Base-by-base conservation (phyloP, 2,113 vertebrate species). In the Nanger granti region DNA sequence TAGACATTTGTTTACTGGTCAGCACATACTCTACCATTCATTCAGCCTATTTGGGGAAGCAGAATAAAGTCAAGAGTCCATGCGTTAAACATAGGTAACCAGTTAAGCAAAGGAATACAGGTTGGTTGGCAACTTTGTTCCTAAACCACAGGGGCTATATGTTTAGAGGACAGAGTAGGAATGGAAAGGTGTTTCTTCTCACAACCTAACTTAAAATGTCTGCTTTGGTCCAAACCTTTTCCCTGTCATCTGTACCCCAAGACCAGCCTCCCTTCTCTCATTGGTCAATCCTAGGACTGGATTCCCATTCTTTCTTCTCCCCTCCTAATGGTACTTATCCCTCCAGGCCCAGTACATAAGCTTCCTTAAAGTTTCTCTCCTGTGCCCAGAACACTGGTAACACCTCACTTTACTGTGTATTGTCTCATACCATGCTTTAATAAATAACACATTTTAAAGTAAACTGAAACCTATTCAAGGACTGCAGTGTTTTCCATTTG, bases 401-500 rank as follows among this genome's bases (percentile, higher is more conserved):
- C 64, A 24, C 22, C 24, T 88, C 17, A 20, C 69, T 80, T 82
- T 73, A n/a, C 55, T 62, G 0, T 55, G 29, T 44, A 12, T 54
- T 22, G 2, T 96, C 47, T 92, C 54, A 31, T 89, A 24, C 52
- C 8, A 0, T 84, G 73, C 44, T 83, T 41, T 88, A n/a, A 94
- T 92, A 80, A 62, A 80, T 54, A 57, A 94, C 5, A 24, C n/a
- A 60, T 83, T 79, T 91, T 73, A 92, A 96, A 94, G 66, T 91
- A 91, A 92, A 62, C 76, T 52, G 69, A 83, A 94, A 83, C 18
- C 8, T 94, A 44, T 34, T 87, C 93, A 92, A 94, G 62, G 76
- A 84, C 93, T 96, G 17, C 44, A 83, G 73, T 92, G 84, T 62
- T 96, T 88, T 88, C 80, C 57, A 10, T 69, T 92, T 95, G 41